A percentile compares a stretch with the other conserved stretches of the same genome.
Conservation (phyloP, 2,888 invertebrate genomes). For the Molanna angustata region DNA sequence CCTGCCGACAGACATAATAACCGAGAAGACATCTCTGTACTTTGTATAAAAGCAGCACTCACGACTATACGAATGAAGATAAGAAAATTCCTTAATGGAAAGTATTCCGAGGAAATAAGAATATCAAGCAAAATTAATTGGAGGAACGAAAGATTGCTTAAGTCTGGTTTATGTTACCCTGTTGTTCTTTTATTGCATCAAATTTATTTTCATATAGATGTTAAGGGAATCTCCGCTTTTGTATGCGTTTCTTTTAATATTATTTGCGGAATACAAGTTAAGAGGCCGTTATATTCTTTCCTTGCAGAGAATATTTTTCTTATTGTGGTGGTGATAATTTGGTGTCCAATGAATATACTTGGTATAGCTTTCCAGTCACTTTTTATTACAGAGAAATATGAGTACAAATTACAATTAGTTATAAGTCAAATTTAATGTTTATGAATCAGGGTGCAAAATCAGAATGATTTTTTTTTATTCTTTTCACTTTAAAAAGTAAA, state of each 20-base stretch:
- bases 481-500: no score
- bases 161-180: constrained; percentile 2
- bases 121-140: constrained; percentile 14
- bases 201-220: neutral
- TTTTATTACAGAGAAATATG: no score
- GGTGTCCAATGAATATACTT: no score
- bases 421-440: no score
- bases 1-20: neutral
- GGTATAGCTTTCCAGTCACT: no score
- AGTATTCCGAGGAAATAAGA: constrained; percentile 12
- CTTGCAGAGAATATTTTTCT: no score
- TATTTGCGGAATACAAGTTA: no score
- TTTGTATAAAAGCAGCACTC: constrained; percentile 13
- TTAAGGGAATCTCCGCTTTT: neutral
- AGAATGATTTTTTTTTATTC: no score
- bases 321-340: no score
- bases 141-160: constrained; percentile 3
- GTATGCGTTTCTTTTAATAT: neutral
- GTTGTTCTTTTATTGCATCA: neutral
- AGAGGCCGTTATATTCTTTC: no score
- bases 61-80: constrained; percentile 10
- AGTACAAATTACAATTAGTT: no score
- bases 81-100: constrained; percentile 14
- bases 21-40: constrained; percentile 12
- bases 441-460: no score